Evolutionary conservation across 1,140 invertebrate species (phyloP).

Genomic region (Euglossa dilemma): DNA sequence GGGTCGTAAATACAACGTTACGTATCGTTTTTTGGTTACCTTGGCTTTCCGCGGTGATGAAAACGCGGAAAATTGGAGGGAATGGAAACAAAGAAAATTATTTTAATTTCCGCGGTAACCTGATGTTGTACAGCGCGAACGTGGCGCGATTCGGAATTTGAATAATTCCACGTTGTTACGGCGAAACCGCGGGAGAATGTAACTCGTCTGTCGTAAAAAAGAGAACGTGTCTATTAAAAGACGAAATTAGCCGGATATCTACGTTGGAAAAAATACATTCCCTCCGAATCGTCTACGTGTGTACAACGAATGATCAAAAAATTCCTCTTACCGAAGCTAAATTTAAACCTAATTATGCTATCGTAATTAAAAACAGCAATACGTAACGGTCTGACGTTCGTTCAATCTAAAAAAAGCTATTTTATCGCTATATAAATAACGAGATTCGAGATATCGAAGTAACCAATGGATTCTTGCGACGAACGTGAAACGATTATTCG

Average conservation of each 20-base stretch:
- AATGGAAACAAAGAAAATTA: not conserved
- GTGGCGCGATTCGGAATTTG: not conserved
- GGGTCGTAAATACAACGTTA: not conserved
- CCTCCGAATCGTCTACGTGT: not conserved
- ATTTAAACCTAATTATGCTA: constrained; percentile 25
- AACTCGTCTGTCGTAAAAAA: not conserved
- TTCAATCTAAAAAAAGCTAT: not conserved
- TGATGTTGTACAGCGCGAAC: not conserved
- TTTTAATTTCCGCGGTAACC: not conserved
- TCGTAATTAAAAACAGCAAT: constrained; percentile 11
- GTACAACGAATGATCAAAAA: too few relatives aligned
- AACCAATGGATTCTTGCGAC: not conserved
- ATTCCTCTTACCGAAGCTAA: not conserved
- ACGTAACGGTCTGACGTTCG: not conserved
- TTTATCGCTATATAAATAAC: not conserved
- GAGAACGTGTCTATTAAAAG: not conserved
- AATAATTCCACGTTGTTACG: not conserved
- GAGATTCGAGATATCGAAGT: not conserved
- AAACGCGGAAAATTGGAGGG: not conserved
- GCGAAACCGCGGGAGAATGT: not conserved
- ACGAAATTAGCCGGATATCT: not conserved
- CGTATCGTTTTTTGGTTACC: not conserved
- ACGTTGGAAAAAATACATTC: not conserved
- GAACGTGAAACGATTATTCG: not conserved
- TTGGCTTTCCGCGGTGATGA: not conserved